Base-by-base conservation (phyloP, 2,797 vertebrate genomes). In the Bothrops alternatus region DNA sequence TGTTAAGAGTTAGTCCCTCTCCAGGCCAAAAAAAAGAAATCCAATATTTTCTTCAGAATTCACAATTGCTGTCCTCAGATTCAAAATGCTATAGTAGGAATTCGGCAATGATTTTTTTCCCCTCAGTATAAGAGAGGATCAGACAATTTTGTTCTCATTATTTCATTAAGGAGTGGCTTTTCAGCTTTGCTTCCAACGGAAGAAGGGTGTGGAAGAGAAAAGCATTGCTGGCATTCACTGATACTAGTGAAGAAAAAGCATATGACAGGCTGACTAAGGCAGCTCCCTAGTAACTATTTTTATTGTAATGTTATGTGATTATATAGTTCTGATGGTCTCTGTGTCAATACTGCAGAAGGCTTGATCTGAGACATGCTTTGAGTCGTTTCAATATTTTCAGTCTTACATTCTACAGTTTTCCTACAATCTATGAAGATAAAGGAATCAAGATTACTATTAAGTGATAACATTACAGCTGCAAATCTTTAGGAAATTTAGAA, bases 261-360 rank as follows among this genome's bases (percentile, higher is more conserved):
- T 94, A 93, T 96, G 96, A 96, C 37, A 82, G 32, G 94, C 61
- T 97, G 97, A 96, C 95, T 97, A 95, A 96, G 82, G 65, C 93
- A 95, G 55, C 91, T 94, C 93, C 23, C n/a, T 90, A 20, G 7
- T 89, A 93, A 94, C 92, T 86, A 20, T 93, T 91, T 89, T 93
- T 94, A 94, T 94, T 94, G 90, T 5, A 8, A 91, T 89, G 92
- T 93, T 91, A 90, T 93, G 93, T 91, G 96, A 95, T 95, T 90
- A 91, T 94, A 65, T 25, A 69, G 92, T 95, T 50, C 93, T 94
- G 96, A 88, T 93, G 88, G 82, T 90, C 61, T 94, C 61, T 57
- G 0, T 93, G 90, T 73, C 89, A 47, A 50, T 28, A 73, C 2
- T 73, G 32, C 32, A 73, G 88, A 28, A 61, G 90, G 12, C 89